Evolutionary conservation across 1,140 invertebrate genomes (phyloP).

Genomic region (roundworm (Caenorhabditis elegans)): WBcel235 BX284604.4:12133001-12133500

Average conservation of each 20-base stretch:
- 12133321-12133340: too few relatives aligned
- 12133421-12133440: too few relatives aligned
- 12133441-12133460: too few relatives aligned
- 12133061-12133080: constrained; percentile 69
- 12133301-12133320: too few relatives aligned
- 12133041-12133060: constrained; percentile 66
- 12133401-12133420: too few relatives aligned
- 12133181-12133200: constrained; percentile 68
- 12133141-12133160: constrained; percentile 66
- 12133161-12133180: constrained; percentile 66
- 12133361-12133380: too few relatives aligned
- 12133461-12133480: too few relatives aligned
- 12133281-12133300: too few relatives aligned
- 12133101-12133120: constrained; percentile 67
- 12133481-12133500: too few relatives aligned
- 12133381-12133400: too few relatives aligned
- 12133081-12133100: constrained; percentile 69
- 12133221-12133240: constrained; percentile 67
- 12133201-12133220: constrained; percentile 68
- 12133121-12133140: constrained; percentile 69
- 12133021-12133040: background rate
- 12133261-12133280: constrained; percentile 59
- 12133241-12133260: constrained; percentile 67
- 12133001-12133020: background rate
- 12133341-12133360: too few relatives aligned